Percentiles rank a stretch among this genome's conserved stretches.
phyloP scores from a whole-genome alignment of 2,797 vertebrate genomes.

The Anniella stebbinsi region DNA sequence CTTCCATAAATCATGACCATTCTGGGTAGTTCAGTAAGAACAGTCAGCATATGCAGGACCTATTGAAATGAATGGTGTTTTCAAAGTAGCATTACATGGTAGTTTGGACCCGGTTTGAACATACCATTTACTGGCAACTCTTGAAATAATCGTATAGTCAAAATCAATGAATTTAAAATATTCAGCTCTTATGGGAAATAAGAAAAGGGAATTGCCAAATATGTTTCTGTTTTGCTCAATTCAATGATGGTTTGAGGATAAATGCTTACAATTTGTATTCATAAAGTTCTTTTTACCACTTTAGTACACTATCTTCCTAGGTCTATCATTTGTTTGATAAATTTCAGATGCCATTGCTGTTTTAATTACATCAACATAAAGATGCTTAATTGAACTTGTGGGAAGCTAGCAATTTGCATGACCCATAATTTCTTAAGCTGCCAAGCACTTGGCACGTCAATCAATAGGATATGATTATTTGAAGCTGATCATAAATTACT shows the following conservation, averaged over 20 bases:
- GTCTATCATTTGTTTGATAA: slow-evolving; percentile 54
- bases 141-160: slow-evolving; percentile 16
- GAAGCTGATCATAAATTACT: slow-evolving; percentile 70
- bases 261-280: slow-evolving; percentile 44
- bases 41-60: background rate
- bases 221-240: slow-evolving; percentile 33
- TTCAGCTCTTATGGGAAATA: slow-evolving; percentile 27
- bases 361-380: slow-evolving; percentile 71
- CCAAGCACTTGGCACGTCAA: slow-evolving; percentile 48
- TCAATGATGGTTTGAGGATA: slow-evolving; percentile 27
- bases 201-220: slow-evolving; percentile 47
- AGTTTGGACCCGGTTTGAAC: background rate
- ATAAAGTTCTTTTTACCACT: slow-evolving; percentile 46
- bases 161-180: slow-evolving; percentile 37
- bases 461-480: slow-evolving; percentile 71
- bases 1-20: background rate
- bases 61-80: background rate
- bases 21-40: background rate
- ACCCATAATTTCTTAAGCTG: slow-evolving; percentile 62
- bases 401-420: slow-evolving; percentile 70
- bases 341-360: slow-evolving; percentile 67
- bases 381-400: slow-evolving; percentile 67
- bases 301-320: slow-evolving; percentile 40
- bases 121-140: slow-evolving; percentile 14
- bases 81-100: background rate